Conservation (phyloP, 2,797 vertebrate species). For the Gallinago nigripennis region DNA sequence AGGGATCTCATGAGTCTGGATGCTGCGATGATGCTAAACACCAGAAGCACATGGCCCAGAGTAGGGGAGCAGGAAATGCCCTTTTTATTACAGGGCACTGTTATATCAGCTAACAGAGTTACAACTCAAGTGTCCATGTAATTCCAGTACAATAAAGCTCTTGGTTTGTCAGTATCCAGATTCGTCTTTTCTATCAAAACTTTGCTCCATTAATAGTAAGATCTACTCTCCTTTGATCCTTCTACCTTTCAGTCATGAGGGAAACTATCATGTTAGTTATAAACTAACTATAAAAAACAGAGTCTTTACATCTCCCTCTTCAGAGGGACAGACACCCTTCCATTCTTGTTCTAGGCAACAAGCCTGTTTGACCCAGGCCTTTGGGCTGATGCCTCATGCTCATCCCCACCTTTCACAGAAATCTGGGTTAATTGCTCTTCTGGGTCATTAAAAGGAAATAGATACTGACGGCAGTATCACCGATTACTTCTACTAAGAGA, state of each 20-base stretch:
- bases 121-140: fast-evolving
- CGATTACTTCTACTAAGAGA: not conserved
- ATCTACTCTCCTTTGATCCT: not conserved
- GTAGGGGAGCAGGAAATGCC: not conserved
- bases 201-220: not conserved
- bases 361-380: not conserved
- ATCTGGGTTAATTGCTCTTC: not conserved
- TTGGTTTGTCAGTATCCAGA: not conserved
- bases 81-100: not conserved
- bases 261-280: not conserved
- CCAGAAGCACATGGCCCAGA: not conserved
- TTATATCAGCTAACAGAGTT: not conserved
- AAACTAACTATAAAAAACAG: no score
- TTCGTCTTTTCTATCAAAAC: not conserved
- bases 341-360: not conserved
- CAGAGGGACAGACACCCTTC: not conserved
- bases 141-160: not conserved
- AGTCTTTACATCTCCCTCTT: not conserved
- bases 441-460: not conserved
- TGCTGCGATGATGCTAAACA: not conserved
- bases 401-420: not conserved
- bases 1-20: not conserved
- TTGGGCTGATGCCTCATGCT: not conserved
- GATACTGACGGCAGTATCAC: not conserved
- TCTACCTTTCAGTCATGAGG: not conserved